phyloP scores from a whole-genome alignment of 2,113 vertebrate species.

The Rhadina sibilatrix region DNA sequence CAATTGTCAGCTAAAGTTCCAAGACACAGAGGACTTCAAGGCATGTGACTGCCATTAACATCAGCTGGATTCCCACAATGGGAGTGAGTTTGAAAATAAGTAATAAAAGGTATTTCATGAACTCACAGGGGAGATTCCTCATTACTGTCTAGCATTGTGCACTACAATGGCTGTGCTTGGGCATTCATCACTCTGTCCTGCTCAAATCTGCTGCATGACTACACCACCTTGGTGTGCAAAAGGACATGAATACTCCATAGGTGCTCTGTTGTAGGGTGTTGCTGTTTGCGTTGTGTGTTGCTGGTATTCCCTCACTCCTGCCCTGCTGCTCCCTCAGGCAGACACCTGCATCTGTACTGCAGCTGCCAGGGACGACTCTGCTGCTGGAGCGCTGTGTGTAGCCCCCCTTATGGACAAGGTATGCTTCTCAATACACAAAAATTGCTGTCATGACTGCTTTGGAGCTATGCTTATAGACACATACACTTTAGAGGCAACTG shows the following conservation, averaged over 20 bases:
- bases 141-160: fast-evolving
- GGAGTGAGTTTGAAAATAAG: background rate
- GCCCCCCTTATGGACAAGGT: background rate
- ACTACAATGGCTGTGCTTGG: background rate
- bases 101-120: background rate
- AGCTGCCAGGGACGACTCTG: background rate
- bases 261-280: background rate
- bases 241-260: background rate
- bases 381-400: background rate
- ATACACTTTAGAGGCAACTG: background rate
- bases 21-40: fast-evolving
- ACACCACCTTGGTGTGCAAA: fast-evolving
- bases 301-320: fast-evolving
- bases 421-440: background rate
- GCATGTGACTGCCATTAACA: background rate
- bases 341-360: fast-evolving
- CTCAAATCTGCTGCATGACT: background rate
- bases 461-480: background rate
- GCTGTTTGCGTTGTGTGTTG: background rate
- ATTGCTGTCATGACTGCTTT: background rate
- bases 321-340: background rate
- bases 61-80: fast-evolving
- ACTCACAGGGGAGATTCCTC: background rate
- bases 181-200: background rate
- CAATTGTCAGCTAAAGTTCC: background rate